Base-by-base conservation (phyloP, 1,140 invertebrate species). In the Wasmannia auropunctata region DNA sequence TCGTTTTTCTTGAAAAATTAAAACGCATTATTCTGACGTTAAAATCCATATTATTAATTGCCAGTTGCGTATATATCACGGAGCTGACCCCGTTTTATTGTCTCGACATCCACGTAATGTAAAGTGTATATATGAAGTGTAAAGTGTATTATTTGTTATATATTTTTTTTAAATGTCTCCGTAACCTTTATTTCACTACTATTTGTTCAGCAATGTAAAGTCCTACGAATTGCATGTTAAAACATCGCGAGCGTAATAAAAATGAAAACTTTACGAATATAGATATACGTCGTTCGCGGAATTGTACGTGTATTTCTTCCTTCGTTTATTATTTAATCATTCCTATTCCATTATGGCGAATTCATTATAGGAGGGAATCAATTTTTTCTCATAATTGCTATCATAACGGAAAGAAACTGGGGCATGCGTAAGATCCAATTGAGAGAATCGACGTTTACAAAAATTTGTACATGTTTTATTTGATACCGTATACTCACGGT, bases 21-120 rank as follows among this genome's bases (percentile, higher is more conserved):
- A 37, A 37, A 37, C 51, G 31, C 19, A 63, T 34, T 34, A 74
- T 51, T 74, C n/a, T 25, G n/a, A 37, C 14, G 7, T 75, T 75
- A 75, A 56, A 75, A 75, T 75, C 49, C 31, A 37, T 37, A 22
- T 54, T 34, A 74, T 74, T 74, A 74, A 58, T 75, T 40, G 5
- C 28, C 28, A 69, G 43, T 43, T 40, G 22, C 10, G 43, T 10
- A 22, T 69, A 37, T 58, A 56, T 75, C 34, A 75, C 14, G n/a
- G n/a, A n/a, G 3, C 16, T 54, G 49, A 74, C 28, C 31, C 0
- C 2, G 4, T 70, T 70, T 46, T 69, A 25, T 46, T 28, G 4
- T 70, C 16, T 60, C 8, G 10, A 62, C 62, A 76, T 62, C 31
- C 16, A 43, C 8, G 8, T 60, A 76, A 40, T 40, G 5, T 76